These are phyloP conservation scores for Lepidonotus clava DNA, from an alignment of 2,888 invertebrate genomes.

Conservation along the genomic window DNA sequence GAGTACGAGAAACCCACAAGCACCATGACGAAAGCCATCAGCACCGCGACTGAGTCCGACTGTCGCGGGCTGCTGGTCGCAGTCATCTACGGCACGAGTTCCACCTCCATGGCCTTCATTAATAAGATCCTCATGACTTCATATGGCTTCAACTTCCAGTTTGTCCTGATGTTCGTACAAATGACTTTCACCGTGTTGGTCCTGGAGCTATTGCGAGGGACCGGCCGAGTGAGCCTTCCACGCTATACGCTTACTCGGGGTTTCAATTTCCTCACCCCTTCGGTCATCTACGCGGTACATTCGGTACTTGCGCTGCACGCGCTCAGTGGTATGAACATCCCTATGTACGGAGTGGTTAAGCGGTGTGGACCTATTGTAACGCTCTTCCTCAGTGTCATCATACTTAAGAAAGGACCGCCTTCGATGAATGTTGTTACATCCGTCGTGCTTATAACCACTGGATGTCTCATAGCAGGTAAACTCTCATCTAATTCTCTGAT, in stretches of 20 bases:
- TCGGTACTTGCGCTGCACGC: slow-evolving; percentile 81
- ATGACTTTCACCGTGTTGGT: slow-evolving; percentile 80
- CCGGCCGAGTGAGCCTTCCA: slow-evolving; percentile 73
- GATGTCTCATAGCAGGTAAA: slow-evolving; percentile 81
- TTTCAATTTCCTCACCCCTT: slow-evolving; percentile 80
- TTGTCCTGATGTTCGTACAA: slow-evolving; percentile 82
- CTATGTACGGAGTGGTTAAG: slow-evolving; percentile 83
- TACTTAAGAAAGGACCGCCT: slow-evolving; percentile 79
- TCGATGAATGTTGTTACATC: slow-evolving; percentile 73
- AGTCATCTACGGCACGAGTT: slow-evolving; percentile 79
- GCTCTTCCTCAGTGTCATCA: slow-evolving; percentile 77
- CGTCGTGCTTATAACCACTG: slow-evolving; percentile 78
- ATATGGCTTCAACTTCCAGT: slow-evolving; percentile 82
- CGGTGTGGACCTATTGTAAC: slow-evolving; percentile 81
- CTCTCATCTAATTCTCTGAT: no score
- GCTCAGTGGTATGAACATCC: slow-evolving; percentile 82
- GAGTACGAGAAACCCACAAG: not conserved
- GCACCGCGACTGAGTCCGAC: not conserved
- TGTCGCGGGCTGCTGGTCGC: slow-evolving; percentile 74
- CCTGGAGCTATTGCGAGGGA: slow-evolving; percentile 77
- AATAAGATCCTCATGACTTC: slow-evolving; percentile 80
- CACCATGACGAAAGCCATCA: not conserved
- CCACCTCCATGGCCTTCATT: slow-evolving; percentile 80
- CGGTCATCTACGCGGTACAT: slow-evolving; percentile 81
- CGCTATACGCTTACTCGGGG: slow-evolving; percentile 80